These are phyloP conservation scores for Temnothorax nylanderi DNA, from an alignment of 1,140 invertebrate genomes.

Conservation along the genomic window DNA sequence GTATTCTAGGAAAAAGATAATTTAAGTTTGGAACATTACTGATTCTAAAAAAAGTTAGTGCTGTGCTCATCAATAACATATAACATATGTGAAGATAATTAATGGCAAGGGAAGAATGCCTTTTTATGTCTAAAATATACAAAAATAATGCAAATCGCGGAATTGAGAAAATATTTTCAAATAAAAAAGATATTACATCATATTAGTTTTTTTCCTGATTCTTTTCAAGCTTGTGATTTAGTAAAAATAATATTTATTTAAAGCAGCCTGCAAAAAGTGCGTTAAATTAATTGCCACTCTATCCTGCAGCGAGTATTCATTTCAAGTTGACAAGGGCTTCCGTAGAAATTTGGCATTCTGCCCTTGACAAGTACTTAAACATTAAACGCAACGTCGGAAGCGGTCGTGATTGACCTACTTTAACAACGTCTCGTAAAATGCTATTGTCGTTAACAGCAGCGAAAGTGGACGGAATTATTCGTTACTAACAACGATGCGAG, in stretches of 20 bases:
- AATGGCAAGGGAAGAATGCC: background rate
- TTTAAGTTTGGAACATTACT: background rate
- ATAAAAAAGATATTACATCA: background rate
- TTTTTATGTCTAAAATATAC: background rate
- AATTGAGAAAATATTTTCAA: background rate
- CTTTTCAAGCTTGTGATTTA: background rate
- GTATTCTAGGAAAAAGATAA: background rate
- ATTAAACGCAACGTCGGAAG: constrained; percentile 40
- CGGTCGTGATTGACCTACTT: constrained; percentile 67
- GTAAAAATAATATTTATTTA: background rate
- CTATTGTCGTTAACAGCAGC: constrained; percentile 53
- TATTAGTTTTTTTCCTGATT: background rate
- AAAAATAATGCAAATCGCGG: background rate
- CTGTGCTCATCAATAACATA: background rate
- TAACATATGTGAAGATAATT: background rate
- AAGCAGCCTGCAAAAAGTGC: background rate
- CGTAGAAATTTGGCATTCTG: constrained; percentile 59
- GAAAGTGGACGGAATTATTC: constrained; percentile 52
- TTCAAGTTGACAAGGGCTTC: constrained; percentile 32
- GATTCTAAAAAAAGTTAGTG: background rate
- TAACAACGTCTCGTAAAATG: constrained; percentile 50
- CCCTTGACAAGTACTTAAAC: constrained; percentile 40
- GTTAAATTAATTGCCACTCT: background rate
- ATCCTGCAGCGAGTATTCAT: background rate
- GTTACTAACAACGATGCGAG: constrained; percentile 48